phyloP scores from a whole-genome alignment of 2,113 vertebrate genomes.

The Rousettus leschenaultii region DNA sequence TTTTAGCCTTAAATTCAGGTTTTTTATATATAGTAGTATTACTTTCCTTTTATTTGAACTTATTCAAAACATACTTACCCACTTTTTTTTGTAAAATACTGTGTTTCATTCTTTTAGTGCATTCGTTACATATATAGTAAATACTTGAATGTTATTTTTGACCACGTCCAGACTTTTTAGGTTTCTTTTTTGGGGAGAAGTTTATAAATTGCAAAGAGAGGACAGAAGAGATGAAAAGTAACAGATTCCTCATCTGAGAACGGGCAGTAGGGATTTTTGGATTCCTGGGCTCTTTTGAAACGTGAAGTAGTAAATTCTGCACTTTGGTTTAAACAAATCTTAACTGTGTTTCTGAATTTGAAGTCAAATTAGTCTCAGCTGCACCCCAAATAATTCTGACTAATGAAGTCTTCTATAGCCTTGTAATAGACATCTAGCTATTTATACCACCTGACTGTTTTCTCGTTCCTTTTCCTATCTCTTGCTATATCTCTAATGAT shows the following conservation, averaged over 20 bases:
- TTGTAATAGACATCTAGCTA: not conserved
- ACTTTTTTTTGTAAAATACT: not conserved
- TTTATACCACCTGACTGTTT: not conserved
- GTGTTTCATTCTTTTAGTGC: not conserved
- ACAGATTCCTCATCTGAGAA: not conserved
- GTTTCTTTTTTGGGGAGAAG: not conserved
- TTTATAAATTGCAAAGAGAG: not conserved
- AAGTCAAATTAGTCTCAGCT: not conserved
- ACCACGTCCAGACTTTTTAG: not conserved
- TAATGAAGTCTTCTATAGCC: not conserved
- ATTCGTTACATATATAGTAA: not conserved
- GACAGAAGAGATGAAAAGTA: not conserved
- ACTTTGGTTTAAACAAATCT: not conserved
- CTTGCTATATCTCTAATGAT: not conserved
- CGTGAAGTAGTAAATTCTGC: not conserved
- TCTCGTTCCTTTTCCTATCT: not conserved
- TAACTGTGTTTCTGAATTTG: not conserved
- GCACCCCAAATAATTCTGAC: not conserved
- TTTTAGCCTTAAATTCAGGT: not conserved
- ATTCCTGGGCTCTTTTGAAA: not conserved
- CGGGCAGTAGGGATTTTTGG: not conserved
- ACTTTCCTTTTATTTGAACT: not conserved
- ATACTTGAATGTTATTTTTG: not conserved
- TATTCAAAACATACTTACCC: not conserved
- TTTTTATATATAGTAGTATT: not conserved